Percentiles rank a stretch among this genome's conserved stretches.
phyloP scores from a whole-genome alignment of 2,797 vertebrate species.

The Mastacembelus armatus region DNA sequence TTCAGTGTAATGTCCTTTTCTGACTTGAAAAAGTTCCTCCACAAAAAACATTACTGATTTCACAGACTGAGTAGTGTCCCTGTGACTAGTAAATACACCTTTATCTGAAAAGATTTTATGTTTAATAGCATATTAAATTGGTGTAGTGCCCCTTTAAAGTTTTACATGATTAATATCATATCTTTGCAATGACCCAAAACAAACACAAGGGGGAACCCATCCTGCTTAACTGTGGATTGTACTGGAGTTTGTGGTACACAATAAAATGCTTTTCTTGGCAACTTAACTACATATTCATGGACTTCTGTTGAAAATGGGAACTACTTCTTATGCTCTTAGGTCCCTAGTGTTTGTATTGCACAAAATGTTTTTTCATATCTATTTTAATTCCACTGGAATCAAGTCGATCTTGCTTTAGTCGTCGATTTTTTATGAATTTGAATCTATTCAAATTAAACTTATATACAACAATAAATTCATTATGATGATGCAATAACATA shows the following conservation, averaged over 20 bases:
- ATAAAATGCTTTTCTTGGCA: not conserved
- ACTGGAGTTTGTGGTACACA: not conserved
- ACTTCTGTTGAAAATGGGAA: not conserved
- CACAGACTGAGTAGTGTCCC: too few relatives aligned
- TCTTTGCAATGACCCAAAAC: conserved; percentile 5
- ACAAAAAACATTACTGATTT: too few relatives aligned
- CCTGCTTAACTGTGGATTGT: not conserved
- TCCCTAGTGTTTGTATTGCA: too few relatives aligned
- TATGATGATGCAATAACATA: not conserved
- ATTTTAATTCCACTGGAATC: too few relatives aligned
- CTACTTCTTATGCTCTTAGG: not conserved
- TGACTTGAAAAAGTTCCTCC: too few relatives aligned
- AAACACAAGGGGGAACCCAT: conserved; percentile 53
- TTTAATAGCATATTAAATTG: not conserved
- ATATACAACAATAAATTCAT: not conserved
- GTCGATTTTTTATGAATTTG: too few relatives aligned
- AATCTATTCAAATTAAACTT: not conserved
- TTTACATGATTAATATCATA: not conserved
- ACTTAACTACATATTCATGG: not conserved
- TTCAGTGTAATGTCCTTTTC: not conserved
- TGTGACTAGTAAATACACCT: not conserved
- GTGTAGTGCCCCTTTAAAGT: not conserved
- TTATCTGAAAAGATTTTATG: not conserved
- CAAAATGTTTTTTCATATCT: too few relatives aligned
- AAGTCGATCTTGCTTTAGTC: too few relatives aligned